phyloP scores from a whole-genome alignment of 30 jellyfish, hydroid and myxozoan species.

The Rhopilema esculentum region DNA sequence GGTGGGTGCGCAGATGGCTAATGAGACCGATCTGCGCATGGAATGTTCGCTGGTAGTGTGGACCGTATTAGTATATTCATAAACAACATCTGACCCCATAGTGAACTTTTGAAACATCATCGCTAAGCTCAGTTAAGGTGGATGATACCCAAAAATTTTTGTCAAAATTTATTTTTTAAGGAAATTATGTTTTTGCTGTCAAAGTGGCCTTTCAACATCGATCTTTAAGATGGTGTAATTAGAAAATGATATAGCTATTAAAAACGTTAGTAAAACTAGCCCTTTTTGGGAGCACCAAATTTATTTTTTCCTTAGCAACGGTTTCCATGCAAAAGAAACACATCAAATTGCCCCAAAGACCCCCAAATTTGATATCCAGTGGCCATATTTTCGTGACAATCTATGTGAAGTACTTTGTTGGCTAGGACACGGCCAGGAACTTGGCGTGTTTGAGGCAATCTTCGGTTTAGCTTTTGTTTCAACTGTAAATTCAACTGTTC shows the following conservation, averaged over 20 bases:
- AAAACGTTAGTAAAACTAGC: background rate
- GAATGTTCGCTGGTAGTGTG: too few species aligned
- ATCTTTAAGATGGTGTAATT: background rate
- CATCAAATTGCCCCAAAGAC: background rate
- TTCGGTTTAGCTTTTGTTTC: background rate
- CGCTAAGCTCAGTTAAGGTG: constrained; percentile 19
- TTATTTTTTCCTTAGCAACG: background rate
- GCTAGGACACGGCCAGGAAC: too few species aligned
- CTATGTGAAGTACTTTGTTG: background rate
- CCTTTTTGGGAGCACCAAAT: background rate
- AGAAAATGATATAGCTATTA: background rate
- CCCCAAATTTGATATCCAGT: background rate
- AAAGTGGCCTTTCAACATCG: background rate
- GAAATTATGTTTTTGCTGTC: background rate
- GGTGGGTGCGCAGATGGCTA: too few species aligned
- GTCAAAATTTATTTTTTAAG: background rate
- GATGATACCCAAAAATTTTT: background rate
- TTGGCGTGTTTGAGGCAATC: background rate
- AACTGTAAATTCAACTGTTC: background rate
- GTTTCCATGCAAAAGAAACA: background rate
- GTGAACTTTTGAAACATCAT: constrained; percentile 7
- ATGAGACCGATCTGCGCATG: too few species aligned
- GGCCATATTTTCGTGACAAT: background rate
- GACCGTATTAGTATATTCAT: background rate
- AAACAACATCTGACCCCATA: background rate